Base-by-base conservation (phyloP, 2,888 invertebrate genomes). In the Dendrolimus houi region DNA sequence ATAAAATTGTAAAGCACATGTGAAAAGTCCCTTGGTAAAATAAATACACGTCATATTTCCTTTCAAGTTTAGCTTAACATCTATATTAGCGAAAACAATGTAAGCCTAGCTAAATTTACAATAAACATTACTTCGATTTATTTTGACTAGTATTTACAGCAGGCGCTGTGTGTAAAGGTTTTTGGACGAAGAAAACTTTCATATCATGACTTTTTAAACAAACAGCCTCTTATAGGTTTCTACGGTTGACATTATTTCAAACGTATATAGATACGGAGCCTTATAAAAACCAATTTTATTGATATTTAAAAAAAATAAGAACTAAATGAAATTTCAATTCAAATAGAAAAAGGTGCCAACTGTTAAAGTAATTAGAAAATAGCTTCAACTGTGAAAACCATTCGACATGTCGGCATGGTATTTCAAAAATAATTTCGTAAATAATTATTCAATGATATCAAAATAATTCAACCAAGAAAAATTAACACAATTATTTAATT, bases 111-210 rank as follows among this genome's bases (percentile, higher is more conserved):
- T 82, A 77, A 74, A 65, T 70, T 74, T 78, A 81, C 69, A 47
- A 72, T 71, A 29, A 29, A 29, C 63, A 71, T 79, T 83, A 81
- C 70, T 70, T 81, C 76, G 78, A 77, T 80, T 70, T 71, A 75
- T 75, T 80, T 76, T 85, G 85, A 85, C 85, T 85, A 85, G 85
- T 73, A 77, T 69, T 74, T 72, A 74, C 79, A 81, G 68, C 60
- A 65, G 71, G 71, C 72, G 70, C 72, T 77, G 77, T 74, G 74
- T 68, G 56, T 54, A 65, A 66, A 65, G 63, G 59, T 61, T 60
- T 7, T 52, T 14, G 56, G 55, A 56, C 58, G 52, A 59, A 56
- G 13, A 13, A n/a, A 53, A n/a, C 53, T 14, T 17, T 53, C 9
- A 8, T 8, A 53, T 53, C 2, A 14, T 54, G 12, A 47, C 17